Evolutionary conservation across 2,113 vertebrate species (phyloP).

Genomic region (Serilophus lunatus): DNA sequence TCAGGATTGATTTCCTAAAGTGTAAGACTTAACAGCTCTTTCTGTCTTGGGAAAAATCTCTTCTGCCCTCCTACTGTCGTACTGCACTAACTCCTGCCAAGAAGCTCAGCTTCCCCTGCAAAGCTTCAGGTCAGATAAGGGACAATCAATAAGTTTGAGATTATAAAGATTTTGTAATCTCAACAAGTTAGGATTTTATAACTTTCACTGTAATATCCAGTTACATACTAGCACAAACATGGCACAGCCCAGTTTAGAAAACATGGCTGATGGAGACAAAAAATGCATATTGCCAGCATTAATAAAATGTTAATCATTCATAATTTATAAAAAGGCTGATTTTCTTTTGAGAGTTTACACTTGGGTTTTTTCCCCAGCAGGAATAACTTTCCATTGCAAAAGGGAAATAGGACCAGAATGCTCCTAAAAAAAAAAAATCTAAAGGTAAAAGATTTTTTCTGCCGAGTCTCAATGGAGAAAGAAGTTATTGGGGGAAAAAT

Average conservation of each 20-base stretch:
- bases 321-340: not conserved
- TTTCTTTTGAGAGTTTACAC: not conserved
- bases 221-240: not conserved
- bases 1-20: not conserved
- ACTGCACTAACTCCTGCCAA: not conserved
- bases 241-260: not conserved
- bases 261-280: not conserved
- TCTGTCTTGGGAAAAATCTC: not conserved
- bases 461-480: not conserved
- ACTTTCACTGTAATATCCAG: fast-evolving
- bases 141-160: not conserved
- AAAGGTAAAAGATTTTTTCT: not conserved
- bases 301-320: not conserved
- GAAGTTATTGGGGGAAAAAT: not conserved
- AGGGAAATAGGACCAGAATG: not conserved
- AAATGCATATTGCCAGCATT: not conserved
- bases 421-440: not conserved
- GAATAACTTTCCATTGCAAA: not conserved
- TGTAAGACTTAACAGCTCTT: not conserved
- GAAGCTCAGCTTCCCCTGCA: not conserved
- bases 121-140: not conserved
- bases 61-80: not conserved
- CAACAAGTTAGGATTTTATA: not conserved
- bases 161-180: not conserved
- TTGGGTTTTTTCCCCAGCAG: not conserved